These are phyloP conservation scores for Gymnobelideus leadbeateri DNA, from an alignment of 2,113 vertebrate species.

Conservation along the genomic window DNA sequence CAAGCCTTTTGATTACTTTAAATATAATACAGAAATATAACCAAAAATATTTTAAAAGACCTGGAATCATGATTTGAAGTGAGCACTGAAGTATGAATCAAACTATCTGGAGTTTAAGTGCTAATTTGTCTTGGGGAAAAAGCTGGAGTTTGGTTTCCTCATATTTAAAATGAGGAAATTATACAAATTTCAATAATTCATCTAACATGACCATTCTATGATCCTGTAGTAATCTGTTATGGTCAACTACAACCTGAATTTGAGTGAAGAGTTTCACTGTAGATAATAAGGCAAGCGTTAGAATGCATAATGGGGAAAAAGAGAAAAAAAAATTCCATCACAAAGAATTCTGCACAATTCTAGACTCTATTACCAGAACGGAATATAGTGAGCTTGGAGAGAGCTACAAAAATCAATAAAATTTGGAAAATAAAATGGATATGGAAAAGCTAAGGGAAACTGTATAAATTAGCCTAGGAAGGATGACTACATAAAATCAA, in stretches of 20 bases:
- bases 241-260: not conserved
- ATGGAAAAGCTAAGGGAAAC: conserved; percentile 50
- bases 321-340: not conserved
- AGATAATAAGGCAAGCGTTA: not conserved
- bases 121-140: not conserved
- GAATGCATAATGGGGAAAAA: conserved; percentile 17
- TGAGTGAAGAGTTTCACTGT: not conserved
- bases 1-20: too few species aligned
- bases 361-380: not conserved
- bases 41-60: not conserved
- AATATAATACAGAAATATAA: not conserved
- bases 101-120: not conserved
- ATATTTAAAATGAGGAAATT: not conserved
- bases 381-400: conserved; percentile 38
- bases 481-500: conserved; percentile 44
- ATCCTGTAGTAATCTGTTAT: not conserved
- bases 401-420: conserved; percentile 61
- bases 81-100: not conserved
- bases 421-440: conserved; percentile 26
- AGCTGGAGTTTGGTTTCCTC: not conserved
- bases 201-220: not conserved
- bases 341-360: conserved; percentile 29
- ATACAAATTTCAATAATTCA: not conserved
- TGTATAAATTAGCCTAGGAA: conserved; percentile 45
- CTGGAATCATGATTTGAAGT: not conserved